Percentiles rank a stretch among this genome's conserved stretches.
Conservation (phyloP, 2,888 invertebrate genomes). For the Melinaea marsaeus region DNA sequence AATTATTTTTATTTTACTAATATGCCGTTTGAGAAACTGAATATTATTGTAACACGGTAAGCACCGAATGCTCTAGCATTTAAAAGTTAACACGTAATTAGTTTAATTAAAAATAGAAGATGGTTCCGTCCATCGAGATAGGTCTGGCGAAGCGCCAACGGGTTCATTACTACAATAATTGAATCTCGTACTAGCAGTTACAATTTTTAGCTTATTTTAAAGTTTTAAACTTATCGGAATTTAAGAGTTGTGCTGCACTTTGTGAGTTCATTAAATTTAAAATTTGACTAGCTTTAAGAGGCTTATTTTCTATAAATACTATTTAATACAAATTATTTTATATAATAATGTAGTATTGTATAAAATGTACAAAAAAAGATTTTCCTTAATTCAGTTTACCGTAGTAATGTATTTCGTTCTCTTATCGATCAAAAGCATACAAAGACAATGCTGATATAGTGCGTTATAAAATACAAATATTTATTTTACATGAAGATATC, state of each 20-base stretch:
- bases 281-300: not conserved
- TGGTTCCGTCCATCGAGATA: conserved; percentile 12
- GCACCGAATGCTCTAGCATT: conserved; percentile 10
- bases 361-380: too few relatives aligned
- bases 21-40: not conserved
- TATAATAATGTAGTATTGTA: too few relatives aligned
- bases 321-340: too few relatives aligned
- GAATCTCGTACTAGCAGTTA: conserved; percentile 5
- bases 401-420: too few relatives aligned
- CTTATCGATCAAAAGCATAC: too few relatives aligned
- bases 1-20: too few relatives aligned
- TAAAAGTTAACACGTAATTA: conserved; percentile 27
- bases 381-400: too few relatives aligned
- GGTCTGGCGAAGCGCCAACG: conserved; percentile 27
- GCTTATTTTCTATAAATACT: too few relatives aligned
- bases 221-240: not conserved
- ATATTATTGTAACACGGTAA: not conserved
- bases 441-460: too few relatives aligned
- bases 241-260: not conserved
- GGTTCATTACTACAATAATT: conserved; percentile 23
- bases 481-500: too few relatives aligned
- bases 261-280: not conserved
- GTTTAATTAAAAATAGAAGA: conserved; percentile 24
- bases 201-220: conserved; percentile 8
- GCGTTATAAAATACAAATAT: too few relatives aligned